Evolutionary conservation across 2,797 vertebrate genomes (phyloP).

Genomic region (Spinus pinus): DNA sequence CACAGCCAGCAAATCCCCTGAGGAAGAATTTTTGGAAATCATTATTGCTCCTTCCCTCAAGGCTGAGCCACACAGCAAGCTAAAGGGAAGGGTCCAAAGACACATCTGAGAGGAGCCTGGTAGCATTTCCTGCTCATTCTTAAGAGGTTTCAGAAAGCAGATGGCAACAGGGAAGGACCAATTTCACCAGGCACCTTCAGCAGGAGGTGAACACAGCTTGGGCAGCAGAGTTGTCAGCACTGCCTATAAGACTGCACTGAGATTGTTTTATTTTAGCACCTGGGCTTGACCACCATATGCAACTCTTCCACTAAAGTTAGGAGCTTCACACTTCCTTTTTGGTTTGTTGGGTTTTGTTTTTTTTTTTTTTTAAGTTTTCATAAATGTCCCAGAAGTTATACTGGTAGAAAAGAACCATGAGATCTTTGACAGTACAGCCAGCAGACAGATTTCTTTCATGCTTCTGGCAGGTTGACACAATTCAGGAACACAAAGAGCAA

Average conservation of each 20-base stretch:
- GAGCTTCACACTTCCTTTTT: background rate
- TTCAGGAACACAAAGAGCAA: background rate
- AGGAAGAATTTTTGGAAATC: background rate
- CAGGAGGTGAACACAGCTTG: background rate
- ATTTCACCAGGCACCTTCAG: background rate
- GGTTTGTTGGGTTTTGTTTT: no score
- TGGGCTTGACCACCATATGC: no score
- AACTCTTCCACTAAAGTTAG: background rate
- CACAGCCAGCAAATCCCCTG: background rate
- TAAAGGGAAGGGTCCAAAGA: background rate
- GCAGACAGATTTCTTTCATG: background rate
- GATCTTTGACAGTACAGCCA: background rate
- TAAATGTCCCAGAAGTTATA: background rate
- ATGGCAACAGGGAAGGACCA: rapidly evolving
- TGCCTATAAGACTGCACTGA: background rate
- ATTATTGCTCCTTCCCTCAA: background rate
- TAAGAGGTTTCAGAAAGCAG: background rate
- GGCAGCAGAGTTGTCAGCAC: background rate
- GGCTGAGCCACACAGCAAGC: background rate
- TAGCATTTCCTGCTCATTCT: background rate
- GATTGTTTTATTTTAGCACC: background rate
- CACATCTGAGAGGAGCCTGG: background rate
- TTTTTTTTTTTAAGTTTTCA: background rate
- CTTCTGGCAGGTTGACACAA: background rate
- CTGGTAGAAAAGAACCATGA: background rate